Evolutionary conservation across 64 coral and sea anemone species (phyloP), one percentile per base, ranked within the genome.

Genomic region (Pocillopora verrucosa): DNA sequence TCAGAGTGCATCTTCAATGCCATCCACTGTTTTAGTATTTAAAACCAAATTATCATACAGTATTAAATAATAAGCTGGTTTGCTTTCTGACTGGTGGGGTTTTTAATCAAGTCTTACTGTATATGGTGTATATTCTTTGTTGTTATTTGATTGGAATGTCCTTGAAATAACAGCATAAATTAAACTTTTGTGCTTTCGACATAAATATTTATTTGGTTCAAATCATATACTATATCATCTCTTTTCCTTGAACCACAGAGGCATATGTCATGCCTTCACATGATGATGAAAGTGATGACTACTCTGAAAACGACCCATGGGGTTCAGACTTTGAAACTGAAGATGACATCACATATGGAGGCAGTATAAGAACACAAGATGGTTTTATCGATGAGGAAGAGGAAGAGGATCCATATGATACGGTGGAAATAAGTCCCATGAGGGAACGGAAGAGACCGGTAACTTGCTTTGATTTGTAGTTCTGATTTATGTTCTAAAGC

Each of bases 301-400:
- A 86, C 59, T 93, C 94, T 77, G 94, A 96, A 35, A 89, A 70
- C 73, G 94, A 96, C 25, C 94, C 94, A 20, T 96, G 94, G 94
- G 94, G 94, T 3, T 96, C 94, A 70, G 94, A 96, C 58, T 96
- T 96, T 96, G 94, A 96, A 74, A 93, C 91, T 64, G 92, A 93
- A 76, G 92, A 85, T 89, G 92, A 93, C 20, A 67, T 83, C 16
- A 63, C 67, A 20, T 63, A 85, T 85, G 82, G 16, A 4, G 65
- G 30, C 1, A 85, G 82, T 26, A 11, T 85, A 0, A 25, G 41
- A 57, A 65, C 65, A n/a, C 63, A 72, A 65, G 82, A 72, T 12
- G 80, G 82, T 34, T 61, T 93, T 70, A 83, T 89, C 16, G 85
- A 92, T 87, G 88, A 90, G 22, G 87, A 80, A 57, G 91, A 93